Conservation (phyloP, 37 sponge, comb jelly and placozoan genomes). For the Chondrosia reniformis region DNA sequence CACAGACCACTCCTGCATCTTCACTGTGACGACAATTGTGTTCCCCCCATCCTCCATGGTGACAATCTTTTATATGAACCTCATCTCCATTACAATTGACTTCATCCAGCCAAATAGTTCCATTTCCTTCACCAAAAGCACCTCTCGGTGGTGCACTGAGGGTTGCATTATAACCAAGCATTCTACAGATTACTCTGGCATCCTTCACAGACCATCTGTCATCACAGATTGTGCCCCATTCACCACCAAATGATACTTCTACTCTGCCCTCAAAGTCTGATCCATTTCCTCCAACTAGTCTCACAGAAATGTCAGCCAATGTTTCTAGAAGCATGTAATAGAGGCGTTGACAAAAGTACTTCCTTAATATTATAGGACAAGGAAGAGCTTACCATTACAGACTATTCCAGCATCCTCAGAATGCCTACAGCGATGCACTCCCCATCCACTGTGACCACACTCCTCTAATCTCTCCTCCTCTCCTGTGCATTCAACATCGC, state of each 20-base stretch:
- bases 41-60: background rate
- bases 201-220: constrained; percentile 17
- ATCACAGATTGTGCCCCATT: constrained; percentile 40
- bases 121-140: constrained; percentile 10
- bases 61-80: background rate
- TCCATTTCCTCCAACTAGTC: background rate
- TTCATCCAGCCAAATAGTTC: constrained; percentile 32
- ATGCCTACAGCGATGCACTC: too few relatives aligned
- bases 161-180: constrained; percentile 9
- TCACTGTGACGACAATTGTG: constrained; percentile 23
- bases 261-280: constrained; percentile 1
- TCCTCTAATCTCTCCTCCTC: too few relatives aligned
- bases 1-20: constrained; percentile 18
- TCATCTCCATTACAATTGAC: constrained; percentile 17
- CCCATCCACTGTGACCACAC: too few relatives aligned
- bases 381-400: too few relatives aligned
- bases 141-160: background rate
- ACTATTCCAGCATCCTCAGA: too few relatives aligned
- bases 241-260: constrained; percentile 12
- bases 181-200: constrained; percentile 25
- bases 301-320: background rate
- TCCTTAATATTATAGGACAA: too few relatives aligned
- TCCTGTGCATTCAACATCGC: too few relatives aligned
- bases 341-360: too few relatives aligned
- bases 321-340: too few relatives aligned